Evolutionary conservation across 2,797 vertebrate species (phyloP).

Genomic region (Anniella stebbinsi): DNA sequence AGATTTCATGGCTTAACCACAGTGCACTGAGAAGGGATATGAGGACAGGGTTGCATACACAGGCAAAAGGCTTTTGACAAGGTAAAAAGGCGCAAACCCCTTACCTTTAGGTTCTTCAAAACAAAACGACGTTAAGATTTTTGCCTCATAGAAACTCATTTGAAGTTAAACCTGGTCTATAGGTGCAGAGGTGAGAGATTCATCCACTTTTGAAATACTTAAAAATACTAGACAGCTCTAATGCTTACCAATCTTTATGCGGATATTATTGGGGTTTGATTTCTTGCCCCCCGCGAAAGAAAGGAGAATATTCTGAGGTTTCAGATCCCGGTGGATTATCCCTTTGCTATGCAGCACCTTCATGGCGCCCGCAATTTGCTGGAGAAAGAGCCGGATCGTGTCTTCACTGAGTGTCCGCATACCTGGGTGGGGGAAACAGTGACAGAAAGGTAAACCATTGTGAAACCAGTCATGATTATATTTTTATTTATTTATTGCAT

Average conservation of each 20-base stretch:
- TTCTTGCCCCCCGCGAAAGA: conserved; percentile 87
- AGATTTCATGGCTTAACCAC: background rate
- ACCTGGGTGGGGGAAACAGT: conserved; percentile 73
- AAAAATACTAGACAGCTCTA: too few relatives aligned
- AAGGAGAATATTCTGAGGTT: conserved; percentile 97
- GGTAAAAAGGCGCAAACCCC: too few relatives aligned
- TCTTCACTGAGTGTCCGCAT: conserved; percentile 96
- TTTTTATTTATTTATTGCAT: too few relatives aligned
- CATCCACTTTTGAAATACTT: background rate
- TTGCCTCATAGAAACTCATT: background rate
- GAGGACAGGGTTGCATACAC: too few relatives aligned
- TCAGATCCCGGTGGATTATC: conserved; percentile 96
- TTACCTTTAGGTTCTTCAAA: background rate
- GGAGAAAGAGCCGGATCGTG: conserved; percentile 94
- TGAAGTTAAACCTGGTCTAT: background rate
- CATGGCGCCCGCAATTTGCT: conserved; percentile 96
- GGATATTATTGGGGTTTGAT: conserved; percentile 89
- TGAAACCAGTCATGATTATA: background rate
- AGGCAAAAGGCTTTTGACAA: background rate
- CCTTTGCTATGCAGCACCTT: conserved; percentile 92
- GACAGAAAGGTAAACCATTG: conserved; percentile 2
- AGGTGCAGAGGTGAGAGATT: background rate
- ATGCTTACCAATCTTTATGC: conserved; percentile 92
- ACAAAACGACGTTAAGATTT: background rate
- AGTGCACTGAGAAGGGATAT: too few relatives aligned